Percentiles rank a stretch among this genome's conserved stretches.
Conservation (phyloP, 2,113 vertebrate genomes). For the Pardalotus punctatus region DNA sequence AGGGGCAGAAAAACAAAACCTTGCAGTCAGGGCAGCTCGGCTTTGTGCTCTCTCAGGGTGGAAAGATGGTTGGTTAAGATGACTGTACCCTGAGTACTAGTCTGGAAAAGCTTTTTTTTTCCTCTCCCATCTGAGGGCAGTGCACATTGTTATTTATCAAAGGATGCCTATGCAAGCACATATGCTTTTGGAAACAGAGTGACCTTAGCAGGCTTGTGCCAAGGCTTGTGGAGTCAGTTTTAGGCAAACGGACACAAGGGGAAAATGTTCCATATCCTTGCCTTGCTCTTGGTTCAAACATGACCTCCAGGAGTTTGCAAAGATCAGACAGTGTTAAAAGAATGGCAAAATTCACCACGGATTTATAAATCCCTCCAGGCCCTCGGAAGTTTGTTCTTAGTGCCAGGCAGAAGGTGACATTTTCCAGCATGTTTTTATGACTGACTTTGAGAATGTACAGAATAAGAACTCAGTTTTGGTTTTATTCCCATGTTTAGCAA, state of each 20-base stretch:
- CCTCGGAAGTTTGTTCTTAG: conserved; percentile 27
- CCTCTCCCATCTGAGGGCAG: neutral
- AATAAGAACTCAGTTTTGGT: neutral
- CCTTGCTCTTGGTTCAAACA: neutral
- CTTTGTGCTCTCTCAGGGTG: neutral
- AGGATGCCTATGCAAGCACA: conserved; percentile 31
- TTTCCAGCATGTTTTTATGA: conserved; percentile 35
- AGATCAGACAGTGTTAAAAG: conserved; percentile 3
- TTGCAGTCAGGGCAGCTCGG: neutral
- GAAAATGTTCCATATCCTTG: neutral
- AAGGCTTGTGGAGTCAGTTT: conserved; percentile 5
- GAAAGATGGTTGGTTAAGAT: neutral
- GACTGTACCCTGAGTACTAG: neutral
- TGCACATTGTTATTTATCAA: neutral
- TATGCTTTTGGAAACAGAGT: conserved; percentile 36
- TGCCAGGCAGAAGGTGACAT: conserved; percentile 51
- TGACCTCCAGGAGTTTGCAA: conserved; percentile 19
- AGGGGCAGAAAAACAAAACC: neutral
- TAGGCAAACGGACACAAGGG: neutral
- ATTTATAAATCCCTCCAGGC: conserved; percentile 45
- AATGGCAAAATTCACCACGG: neutral
- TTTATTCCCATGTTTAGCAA: neutral
- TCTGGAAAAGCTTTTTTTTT: neutral
- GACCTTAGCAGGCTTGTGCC: conserved; percentile 26
- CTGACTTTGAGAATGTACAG: neutral